These are phyloP conservation scores for Hydrozoanthus tunicans DNA, from an alignment of 64 coral and sea anemone species.

Conservation along the genomic window DNA sequence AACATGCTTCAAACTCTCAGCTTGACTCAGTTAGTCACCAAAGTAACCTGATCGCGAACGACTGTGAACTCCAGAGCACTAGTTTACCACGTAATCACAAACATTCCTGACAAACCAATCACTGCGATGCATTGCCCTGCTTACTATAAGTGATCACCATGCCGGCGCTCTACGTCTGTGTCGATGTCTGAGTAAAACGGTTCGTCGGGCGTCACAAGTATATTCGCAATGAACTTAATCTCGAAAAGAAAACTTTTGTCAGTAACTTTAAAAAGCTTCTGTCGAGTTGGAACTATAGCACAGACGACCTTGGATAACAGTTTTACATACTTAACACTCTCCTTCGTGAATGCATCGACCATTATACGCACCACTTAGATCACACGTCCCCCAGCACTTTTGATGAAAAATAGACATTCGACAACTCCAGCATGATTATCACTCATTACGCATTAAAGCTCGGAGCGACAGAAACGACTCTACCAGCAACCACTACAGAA, in stretches of 20 bases:
- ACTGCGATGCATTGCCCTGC: slow-evolving; percentile 57
- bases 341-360: slow-evolving; percentile 23
- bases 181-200: slow-evolving; percentile 27
- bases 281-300: neutral
- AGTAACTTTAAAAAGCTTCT: slow-evolving; percentile 19
- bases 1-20: slow-evolving; percentile 55
- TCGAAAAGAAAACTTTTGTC: slow-evolving; percentile 33
- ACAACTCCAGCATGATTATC: slow-evolving; percentile 14
- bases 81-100: slow-evolving; percentile 65
- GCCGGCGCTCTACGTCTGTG: slow-evolving; percentile 48
- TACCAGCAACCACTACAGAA: neutral
- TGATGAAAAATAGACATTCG: slow-evolving; percentile 29
- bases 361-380: slow-evolving; percentile 24
- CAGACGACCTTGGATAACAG: neutral
- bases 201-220: slow-evolving; percentile 30
- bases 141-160: slow-evolving; percentile 69
- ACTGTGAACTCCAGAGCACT: slow-evolving; percentile 30
- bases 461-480: neutral
- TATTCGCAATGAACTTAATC: slow-evolving; percentile 29
- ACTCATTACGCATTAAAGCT: neutral
- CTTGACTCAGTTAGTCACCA: slow-evolving; percentile 46
- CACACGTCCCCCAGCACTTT: slow-evolving; percentile 36
- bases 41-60: slow-evolving; percentile 11
- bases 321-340: neutral
- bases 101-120: slow-evolving; percentile 30